phyloP scores from a whole-genome alignment of 2,797 vertebrate species.

The Eupleurogrammus muticus region DNA sequence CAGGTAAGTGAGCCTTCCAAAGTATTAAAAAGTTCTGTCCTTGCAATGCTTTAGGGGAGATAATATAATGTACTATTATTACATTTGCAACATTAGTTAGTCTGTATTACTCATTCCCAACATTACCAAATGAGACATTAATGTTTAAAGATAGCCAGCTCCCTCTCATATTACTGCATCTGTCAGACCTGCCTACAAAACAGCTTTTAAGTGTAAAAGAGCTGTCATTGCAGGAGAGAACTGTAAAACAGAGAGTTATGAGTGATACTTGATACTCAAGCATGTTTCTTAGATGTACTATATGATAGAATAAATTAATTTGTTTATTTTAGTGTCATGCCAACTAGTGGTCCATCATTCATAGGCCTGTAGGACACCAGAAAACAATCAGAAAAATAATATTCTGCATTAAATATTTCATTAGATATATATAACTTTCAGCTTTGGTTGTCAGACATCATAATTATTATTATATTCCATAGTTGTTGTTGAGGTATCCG shows the following conservation, averaged over 20 bases:
- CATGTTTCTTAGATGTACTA: not conserved
- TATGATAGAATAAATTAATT: not conserved
- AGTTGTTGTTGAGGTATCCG: not conserved
- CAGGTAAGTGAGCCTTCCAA: not conserved
- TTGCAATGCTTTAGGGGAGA: slow-evolving; percentile 7
- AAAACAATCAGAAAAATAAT: too few relatives aligned
- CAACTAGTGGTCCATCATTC: too few relatives aligned
- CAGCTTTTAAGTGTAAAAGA: not conserved
- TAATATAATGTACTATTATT: slow-evolving; percentile 6
- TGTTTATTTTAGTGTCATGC: too few relatives aligned
- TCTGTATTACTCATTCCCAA: too few relatives aligned
- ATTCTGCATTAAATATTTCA: too few relatives aligned
- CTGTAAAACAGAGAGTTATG: not conserved
- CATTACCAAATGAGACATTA: too few relatives aligned
- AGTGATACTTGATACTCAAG: not conserved
- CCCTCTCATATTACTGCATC: too few relatives aligned
- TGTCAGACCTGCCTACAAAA: too few relatives aligned
- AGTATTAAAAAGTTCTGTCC: slow-evolving; percentile 7
- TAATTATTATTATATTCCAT: not conserved
- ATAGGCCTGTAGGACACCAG: too few relatives aligned
- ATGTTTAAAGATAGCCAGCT: too few relatives aligned
- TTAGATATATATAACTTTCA: too few relatives aligned
- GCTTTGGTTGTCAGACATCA: too few relatives aligned
- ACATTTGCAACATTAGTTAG: not conserved
- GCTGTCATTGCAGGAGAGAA: not conserved